A percentile compares a stretch with the other conserved stretches of the same genome.
These are phyloP conservation scores for Proisotoma minuta DNA, from an alignment of 2,888 invertebrate genomes.

Conservation along the genomic window DNA sequence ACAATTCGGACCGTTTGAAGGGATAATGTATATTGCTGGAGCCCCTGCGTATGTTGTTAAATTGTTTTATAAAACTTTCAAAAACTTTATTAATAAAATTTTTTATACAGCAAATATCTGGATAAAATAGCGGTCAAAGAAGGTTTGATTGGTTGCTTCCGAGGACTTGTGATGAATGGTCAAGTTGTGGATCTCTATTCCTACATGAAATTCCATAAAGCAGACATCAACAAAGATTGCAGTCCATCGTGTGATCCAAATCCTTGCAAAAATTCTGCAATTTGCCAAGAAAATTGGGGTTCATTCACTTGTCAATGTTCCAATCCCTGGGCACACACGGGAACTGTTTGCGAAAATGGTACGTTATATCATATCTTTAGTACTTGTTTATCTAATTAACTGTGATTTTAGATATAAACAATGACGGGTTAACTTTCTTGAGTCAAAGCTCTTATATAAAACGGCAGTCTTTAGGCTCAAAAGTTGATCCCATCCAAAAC, in stretches of 20 bases:
- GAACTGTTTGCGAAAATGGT: conserved; percentile 86
- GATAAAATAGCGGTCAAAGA: conserved; percentile 78
- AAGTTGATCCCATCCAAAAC: conserved; percentile 63
- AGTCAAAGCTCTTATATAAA: conserved; percentile 73
- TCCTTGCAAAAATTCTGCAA: conserved; percentile 85
- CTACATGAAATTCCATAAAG: conserved; percentile 85
- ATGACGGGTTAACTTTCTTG: conserved; percentile 81
- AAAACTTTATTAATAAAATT: background rate
- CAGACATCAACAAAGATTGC: conserved; percentile 87
- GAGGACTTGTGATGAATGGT: conserved; percentile 85
- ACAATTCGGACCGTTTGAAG: conserved; percentile 48
- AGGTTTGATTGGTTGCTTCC: conserved; percentile 88
- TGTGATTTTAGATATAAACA: conserved; percentile 72
- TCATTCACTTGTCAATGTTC: conserved; percentile 82
- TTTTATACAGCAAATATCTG: conserved; percentile 65
- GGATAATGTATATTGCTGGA: conserved; percentile 73
- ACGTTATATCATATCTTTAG: no score
- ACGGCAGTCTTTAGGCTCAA: conserved; percentile 66
- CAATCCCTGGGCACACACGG: conserved; percentile 88
- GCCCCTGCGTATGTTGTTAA: conserved; percentile 72
- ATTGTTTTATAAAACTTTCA: no score
- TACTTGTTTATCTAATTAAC: background rate
- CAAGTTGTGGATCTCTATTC: conserved; percentile 85
- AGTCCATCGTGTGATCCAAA: conserved; percentile 91
- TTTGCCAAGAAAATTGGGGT: conserved; percentile 57